Percentiles rank a stretch among this genome's conserved stretches.
Conservation (phyloP, 2,797 vertebrate species). For the Platyrinchus mystaceus region DNA sequence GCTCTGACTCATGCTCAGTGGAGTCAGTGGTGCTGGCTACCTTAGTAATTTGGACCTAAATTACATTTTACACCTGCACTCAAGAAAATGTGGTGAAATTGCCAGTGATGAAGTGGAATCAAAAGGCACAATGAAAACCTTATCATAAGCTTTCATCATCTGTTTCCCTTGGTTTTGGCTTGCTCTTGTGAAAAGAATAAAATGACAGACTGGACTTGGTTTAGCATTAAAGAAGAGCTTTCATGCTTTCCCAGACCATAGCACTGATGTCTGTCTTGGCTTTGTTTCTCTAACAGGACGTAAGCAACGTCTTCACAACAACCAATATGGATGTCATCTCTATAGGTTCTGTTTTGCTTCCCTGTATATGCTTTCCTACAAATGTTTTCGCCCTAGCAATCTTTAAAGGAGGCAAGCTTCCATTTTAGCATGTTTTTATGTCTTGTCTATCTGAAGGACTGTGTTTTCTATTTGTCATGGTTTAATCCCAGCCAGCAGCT, state of each 20-base stretch:
- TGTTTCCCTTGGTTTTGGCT: background rate
- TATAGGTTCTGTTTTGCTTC: background rate
- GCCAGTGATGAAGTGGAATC: background rate
- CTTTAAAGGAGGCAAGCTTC: background rate
- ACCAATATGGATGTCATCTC: background rate
- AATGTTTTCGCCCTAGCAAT: background rate
- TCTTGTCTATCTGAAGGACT: background rate
- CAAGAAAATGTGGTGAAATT: slow-evolving; percentile 22
- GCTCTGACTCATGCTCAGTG: background rate
- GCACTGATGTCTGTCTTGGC: background rate
- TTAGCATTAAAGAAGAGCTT: background rate
- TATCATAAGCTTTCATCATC: background rate
- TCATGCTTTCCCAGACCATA: background rate
- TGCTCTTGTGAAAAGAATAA: background rate
- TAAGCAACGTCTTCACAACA: background rate
- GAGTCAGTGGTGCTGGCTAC: background rate
- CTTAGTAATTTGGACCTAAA: slow-evolving; percentile 34
- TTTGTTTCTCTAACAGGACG: background rate
- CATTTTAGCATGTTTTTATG: background rate
- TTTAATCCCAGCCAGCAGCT: background rate
- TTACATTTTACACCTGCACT: slow-evolving; percentile 36
- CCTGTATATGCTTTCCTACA: background rate
- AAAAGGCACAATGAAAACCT: background rate
- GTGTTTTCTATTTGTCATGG: background rate
- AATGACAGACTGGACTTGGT: background rate